These are phyloP conservation scores for Temnothorax longispinosus DNA, from an alignment of 1,140 invertebrate species.

Conservation along the genomic window DNA sequence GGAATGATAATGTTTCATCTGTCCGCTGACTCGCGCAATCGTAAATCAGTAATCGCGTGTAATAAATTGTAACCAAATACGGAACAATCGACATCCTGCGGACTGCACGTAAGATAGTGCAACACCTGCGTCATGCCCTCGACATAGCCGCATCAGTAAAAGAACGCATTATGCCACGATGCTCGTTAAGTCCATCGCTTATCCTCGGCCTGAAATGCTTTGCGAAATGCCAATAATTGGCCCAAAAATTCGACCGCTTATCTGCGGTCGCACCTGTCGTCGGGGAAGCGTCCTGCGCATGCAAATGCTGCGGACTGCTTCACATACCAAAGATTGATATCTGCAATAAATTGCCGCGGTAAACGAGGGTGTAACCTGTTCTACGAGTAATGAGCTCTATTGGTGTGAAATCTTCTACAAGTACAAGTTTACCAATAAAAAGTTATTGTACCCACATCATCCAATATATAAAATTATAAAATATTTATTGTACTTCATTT, in stretches of 20 bases:
- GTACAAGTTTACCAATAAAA: conserved; percentile 11
- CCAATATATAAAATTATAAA: neutral
- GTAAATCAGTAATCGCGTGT: conserved; percentile 40
- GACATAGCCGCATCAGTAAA: conserved; percentile 47
- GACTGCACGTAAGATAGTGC: conserved; percentile 28
- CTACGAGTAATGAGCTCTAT: conserved; percentile 58
- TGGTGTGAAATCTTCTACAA: conserved; percentile 17
- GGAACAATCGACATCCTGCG: conserved; percentile 39
- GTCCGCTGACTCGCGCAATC: conserved; percentile 8
- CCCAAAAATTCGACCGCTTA: conserved; percentile 78
- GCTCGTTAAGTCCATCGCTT: conserved; percentile 71
- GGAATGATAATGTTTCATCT: conserved; percentile 10
- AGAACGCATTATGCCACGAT: conserved; percentile 69
- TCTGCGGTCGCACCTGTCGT: conserved; percentile 79
- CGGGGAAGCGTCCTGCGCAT: conserved; percentile 70
- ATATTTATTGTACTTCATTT: neutral
- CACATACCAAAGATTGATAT: conserved; percentile 77
- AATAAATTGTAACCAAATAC: conserved; percentile 53
- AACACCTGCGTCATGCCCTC: conserved; percentile 62
- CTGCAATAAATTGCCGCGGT: conserved; percentile 71
- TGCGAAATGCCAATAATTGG: conserved; percentile 82
- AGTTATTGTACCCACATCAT: neutral
- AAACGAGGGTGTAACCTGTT: conserved; percentile 72
- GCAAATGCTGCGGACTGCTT: conserved; percentile 74
- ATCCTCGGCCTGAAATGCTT: conserved; percentile 70